Evolutionary conservation across 2,888 invertebrate genomes (phyloP).

Genomic region (Diabrotica balteata): DNA sequence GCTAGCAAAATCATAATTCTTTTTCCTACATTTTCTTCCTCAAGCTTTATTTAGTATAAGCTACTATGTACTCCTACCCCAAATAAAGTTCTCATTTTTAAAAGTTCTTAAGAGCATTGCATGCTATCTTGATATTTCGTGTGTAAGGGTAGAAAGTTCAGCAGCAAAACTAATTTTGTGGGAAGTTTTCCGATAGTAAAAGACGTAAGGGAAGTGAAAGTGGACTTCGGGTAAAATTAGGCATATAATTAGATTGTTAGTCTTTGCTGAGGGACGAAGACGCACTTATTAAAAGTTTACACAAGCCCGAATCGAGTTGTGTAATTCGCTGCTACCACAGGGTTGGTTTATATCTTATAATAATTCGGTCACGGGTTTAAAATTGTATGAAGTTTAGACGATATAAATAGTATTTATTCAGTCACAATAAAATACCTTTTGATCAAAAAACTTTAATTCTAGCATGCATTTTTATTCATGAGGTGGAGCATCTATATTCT

Average conservation of each 20-base stretch:
- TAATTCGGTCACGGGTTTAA: too few species aligned
- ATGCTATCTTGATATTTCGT: background rate
- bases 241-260: slow-evolving; percentile 22
- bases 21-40: too few species aligned
- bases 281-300: slow-evolving; percentile 19
- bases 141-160: background rate
- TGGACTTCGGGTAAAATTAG: slow-evolving; percentile 17
- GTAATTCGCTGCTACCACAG: background rate
- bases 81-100: too few species aligned
- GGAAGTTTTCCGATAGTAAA: slow-evolving; percentile 7
- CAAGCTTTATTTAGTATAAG: too few species aligned
- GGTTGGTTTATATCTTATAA: background rate
- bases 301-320: background rate
- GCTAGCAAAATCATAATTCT: too few species aligned
- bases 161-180: slow-evolving; percentile 8
- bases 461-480: too few species aligned
- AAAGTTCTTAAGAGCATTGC: background rate
- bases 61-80: too few species aligned
- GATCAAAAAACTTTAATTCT: too few species aligned
- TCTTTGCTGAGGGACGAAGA: slow-evolving; percentile 10
- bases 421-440: too few species aligned
- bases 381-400: too few species aligned
- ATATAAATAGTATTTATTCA: too few species aligned
- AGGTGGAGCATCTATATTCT: too few species aligned
- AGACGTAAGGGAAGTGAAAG: slow-evolving; percentile 12